A percentile compares a stretch with the other conserved stretches of the same genome.
These are phyloP conservation scores for Okapia johnstoni DNA, from an alignment of 2,113 vertebrate species.

Conservation along the genomic window DNA sequence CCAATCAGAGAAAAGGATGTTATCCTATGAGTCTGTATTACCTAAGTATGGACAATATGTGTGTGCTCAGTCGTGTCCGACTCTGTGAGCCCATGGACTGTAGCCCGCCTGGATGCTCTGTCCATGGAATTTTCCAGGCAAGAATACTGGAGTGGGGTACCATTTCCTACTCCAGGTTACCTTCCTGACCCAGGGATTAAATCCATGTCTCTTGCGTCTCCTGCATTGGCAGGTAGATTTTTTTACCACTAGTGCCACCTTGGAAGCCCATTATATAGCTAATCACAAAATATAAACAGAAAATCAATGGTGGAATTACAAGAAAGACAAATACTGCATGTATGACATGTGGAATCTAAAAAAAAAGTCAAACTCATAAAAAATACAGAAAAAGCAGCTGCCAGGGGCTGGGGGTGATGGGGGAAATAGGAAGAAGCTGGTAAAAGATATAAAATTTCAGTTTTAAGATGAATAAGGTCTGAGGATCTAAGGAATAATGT, in stretches of 20 bases:
- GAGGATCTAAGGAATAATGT: background rate
- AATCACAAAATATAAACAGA: background rate
- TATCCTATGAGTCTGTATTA: background rate
- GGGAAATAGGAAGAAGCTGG: background rate
- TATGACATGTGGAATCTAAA: background rate
- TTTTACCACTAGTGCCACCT: background rate
- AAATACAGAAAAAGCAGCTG: background rate
- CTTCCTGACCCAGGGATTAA: background rate
- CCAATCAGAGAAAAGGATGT: background rate
- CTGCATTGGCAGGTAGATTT: background rate
- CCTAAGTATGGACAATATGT: background rate
- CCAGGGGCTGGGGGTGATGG: background rate
- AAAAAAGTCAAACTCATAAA: background rate
- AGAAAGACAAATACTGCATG: background rate
- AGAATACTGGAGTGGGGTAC: background rate
- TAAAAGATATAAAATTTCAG: background rate
- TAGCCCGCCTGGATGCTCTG: background rate
- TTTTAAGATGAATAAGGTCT: background rate
- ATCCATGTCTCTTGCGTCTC: background rate
- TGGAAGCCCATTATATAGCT: background rate
- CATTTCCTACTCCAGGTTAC: background rate
- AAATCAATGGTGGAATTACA: background rate
- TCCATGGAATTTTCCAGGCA: background rate
- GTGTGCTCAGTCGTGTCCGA: background rate
- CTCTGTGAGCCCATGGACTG: background rate